Base-by-base conservation (phyloP, 2,113 vertebrate genomes). In the Brienomyrus brachyistius region DNA sequence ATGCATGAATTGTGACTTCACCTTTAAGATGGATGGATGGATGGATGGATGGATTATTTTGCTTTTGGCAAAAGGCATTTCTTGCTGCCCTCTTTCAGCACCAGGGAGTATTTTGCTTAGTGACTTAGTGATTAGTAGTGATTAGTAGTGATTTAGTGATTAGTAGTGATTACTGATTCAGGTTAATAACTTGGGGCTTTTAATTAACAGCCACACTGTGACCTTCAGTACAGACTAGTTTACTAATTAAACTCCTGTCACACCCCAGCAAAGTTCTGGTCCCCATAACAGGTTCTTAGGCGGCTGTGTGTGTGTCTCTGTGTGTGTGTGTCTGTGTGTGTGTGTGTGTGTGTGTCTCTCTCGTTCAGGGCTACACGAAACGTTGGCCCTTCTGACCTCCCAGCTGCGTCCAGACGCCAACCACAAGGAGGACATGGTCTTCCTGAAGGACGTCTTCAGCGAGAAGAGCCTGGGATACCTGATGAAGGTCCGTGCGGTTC, bases 361-460 rank as follows among this genome's bases (percentile, higher is more conserved):
- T 10, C 5, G 88, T 86, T n/a, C 88, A 99, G 98, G 98, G 89
- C 94, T 99, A 74, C 98, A 99, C 2, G 98, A 99, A 92, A 98
- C 98, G 0, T 90, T 99, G 95, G 98, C 98, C 27, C 96, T 99
- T 90, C 93, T 99, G 95, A 99, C 98, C 43, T 98, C 98, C 91
- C 98, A 98, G 93, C 95, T 99, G 88, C 92, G 96, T 90, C 98
- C 98, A 0, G 97, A 98, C 91, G 98, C 98, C 89, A 98, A 98
- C 91, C 98, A 98, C 93, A 97, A 97, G 92, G 98, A 98, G 92
- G 98, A 99, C 93, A 97, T 98, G 96, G 97, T 97, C 91, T 99
- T 99, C 94, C 96, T 99, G 89, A 96, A 95, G 91, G 96, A 98
- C 0, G 97, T 99, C 90, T 99, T 99, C 95, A 98, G 98, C 88